Percentiles rank a stretch among this genome's conserved stretches.
Conservation (phyloP, 2,888 invertebrate genomes). For the Melanostoma scalare region DNA sequence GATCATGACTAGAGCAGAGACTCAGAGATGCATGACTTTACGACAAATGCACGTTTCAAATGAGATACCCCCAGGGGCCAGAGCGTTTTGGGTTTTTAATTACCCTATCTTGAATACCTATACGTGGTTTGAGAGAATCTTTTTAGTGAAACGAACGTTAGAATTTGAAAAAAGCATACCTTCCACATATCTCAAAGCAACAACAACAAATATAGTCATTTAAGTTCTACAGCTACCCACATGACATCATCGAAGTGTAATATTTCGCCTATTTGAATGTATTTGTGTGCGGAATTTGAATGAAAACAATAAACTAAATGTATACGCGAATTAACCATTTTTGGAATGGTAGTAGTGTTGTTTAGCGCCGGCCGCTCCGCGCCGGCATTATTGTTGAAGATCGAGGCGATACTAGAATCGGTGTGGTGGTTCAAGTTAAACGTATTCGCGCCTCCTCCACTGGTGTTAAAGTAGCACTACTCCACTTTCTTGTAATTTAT, state of each 20-base stretch:
- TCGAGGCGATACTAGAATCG: conserved; percentile 5
- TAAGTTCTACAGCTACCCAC: conserved; percentile 33
- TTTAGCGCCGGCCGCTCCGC: conserved; percentile 28
- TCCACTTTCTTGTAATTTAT: conserved; percentile 36
- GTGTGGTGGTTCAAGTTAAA: background rate
- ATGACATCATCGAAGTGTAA: conserved; percentile 61
- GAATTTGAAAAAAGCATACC: conserved; percentile 24
- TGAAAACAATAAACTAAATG: conserved; percentile 13
- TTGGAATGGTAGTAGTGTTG: background rate
- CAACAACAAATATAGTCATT: conserved; percentile 16
- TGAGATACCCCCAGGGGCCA: background rate
- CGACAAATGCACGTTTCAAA: conserved; percentile 25
- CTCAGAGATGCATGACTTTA: conserved; percentile 63
- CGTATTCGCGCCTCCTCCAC: conserved; percentile 10
- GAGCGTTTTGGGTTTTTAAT: conserved; percentile 45
- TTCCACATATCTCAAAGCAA: background rate
- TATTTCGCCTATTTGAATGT: conserved; percentile 57
- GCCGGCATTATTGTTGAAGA: conserved; percentile 20
- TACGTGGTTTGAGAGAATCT: conserved; percentile 7
- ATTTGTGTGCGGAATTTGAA: conserved; percentile 55
- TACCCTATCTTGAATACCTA: conserved; percentile 12
- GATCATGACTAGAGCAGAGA: conserved; percentile 40
- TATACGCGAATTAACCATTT: background rate
- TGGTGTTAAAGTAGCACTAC: conserved; percentile 3
- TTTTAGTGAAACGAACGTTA: conserved; percentile 21